Conservation (phyloP, 2,113 vertebrate species). For the Brachyhypopomus gauderio region DNA sequence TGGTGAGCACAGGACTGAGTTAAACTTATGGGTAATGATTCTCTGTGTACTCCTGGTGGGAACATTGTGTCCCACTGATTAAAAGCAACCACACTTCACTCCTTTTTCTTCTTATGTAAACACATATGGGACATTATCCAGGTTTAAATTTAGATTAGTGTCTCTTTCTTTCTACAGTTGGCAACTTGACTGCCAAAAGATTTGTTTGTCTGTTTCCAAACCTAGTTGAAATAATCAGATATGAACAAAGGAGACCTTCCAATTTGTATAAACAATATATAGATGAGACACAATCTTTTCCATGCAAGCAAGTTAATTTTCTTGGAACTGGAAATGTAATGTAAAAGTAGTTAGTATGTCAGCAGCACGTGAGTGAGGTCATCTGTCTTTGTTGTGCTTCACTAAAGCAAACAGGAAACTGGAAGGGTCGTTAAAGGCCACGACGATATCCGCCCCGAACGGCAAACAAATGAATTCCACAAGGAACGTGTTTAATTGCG, state of each 20-base stretch:
- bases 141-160: slow-evolving; percentile 41
- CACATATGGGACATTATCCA: slow-evolving; percentile 37
- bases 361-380: not conserved
- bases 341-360: not conserved
- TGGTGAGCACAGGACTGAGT: slow-evolving; percentile 35
- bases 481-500: slow-evolving; percentile 38
- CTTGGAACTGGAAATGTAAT: no score
- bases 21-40: slow-evolving; percentile 53
- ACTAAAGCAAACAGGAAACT: slow-evolving; percentile 10
- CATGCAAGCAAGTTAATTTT: no score
- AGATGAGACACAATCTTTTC: not conserved
- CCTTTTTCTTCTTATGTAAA: not conserved
- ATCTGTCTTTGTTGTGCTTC: not conserved
- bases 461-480: slow-evolving; percentile 24
- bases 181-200: not conserved
- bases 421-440: not conserved
- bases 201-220: no score
- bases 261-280: not conserved
- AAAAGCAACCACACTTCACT: slow-evolving; percentile 26
- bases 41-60: slow-evolving; percentile 46
- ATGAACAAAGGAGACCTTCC: no score
- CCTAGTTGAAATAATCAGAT: no score
- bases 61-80: slow-evolving; percentile 49
- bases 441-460: slow-evolving; percentile 26
- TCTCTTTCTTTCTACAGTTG: slow-evolving; percentile 20